Percentiles rank a stretch among this genome's conserved stretches.
These are phyloP conservation scores for Synanthedon myopaeformis DNA, from an alignment of 2,888 invertebrate species.

Conservation along the genomic window DNA sequence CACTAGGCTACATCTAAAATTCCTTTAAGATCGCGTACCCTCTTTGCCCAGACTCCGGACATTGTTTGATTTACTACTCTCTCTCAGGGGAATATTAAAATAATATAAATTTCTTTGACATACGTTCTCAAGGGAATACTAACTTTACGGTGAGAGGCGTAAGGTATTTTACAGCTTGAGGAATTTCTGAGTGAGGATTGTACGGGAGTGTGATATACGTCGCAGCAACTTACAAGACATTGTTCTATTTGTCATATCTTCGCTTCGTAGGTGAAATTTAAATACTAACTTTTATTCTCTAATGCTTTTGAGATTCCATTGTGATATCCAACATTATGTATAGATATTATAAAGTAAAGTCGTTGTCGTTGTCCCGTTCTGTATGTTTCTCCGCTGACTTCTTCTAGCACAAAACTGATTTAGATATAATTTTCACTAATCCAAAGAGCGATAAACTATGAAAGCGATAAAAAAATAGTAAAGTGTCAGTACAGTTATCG, in stretches of 20 bases:
- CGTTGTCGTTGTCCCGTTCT: too few species aligned
- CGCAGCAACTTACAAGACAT: not conserved
- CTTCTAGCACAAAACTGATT: too few species aligned
- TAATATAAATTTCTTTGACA: not conserved
- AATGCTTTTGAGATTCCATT: not conserved
- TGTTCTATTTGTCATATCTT: not conserved
- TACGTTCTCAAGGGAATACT: not conserved
- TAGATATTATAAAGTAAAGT: too few species aligned
- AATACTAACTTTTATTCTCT: not conserved
- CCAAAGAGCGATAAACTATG: too few species aligned
- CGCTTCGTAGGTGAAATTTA: not conserved
- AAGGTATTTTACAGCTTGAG: not conserved
- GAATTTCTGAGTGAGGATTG: not conserved
- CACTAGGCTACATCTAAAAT: too few species aligned
- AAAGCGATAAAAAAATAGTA: too few species aligned
- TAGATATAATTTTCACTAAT: too few species aligned
- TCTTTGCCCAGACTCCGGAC: not conserved
- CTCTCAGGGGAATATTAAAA: not conserved
- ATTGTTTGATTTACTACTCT: not conserved
- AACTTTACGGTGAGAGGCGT: not conserved
- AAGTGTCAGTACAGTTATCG: too few species aligned
- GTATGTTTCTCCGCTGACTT: too few species aligned
- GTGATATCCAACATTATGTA: too few species aligned
- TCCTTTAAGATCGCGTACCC: not conserved
- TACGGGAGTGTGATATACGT: not conserved